Percentiles rank a stretch among this genome's conserved stretches.
Evolutionary conservation across 2,797 vertebrate species (phyloP).

Genomic region (Salmo trutta): DNA sequence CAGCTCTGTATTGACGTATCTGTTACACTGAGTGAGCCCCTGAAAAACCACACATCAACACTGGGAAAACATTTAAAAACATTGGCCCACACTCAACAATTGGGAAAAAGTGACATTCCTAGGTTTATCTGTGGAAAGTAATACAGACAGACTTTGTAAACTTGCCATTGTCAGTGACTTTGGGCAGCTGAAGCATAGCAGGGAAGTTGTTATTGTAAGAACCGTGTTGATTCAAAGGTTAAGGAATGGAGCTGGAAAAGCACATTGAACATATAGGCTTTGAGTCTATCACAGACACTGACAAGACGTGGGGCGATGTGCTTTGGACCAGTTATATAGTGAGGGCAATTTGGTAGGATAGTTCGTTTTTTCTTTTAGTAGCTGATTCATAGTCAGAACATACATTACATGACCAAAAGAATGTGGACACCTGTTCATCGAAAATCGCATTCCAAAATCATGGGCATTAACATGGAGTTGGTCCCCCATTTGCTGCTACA

Average conservation of each 20-base stretch:
- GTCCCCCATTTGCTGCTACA: too few relatives aligned
- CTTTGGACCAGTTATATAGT: too few relatives aligned
- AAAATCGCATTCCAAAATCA: too few relatives aligned
- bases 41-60: slow-evolving; percentile 26
- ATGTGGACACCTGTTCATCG: too few relatives aligned
- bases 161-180: slow-evolving; percentile 28
- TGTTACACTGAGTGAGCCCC: slow-evolving; percentile 44
- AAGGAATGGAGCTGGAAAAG: not conserved
- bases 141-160: slow-evolving; percentile 24
- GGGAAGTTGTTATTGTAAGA: not conserved
- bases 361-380: too few relatives aligned
- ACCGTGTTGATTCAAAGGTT: not conserved
- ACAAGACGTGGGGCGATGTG: too few relatives aligned
- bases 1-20: slow-evolving; percentile 50
- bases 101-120: slow-evolving; percentile 25
- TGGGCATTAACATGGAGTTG: too few relatives aligned
- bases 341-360: too few relatives aligned
- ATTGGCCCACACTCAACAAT: slow-evolving; percentile 32
- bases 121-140: slow-evolving; percentile 18
- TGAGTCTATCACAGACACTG: too few relatives aligned
- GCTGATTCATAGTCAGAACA: too few relatives aligned
- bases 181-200: slow-evolving; percentile 17
- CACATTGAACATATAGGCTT: not conserved
- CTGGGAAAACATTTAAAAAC: slow-evolving; percentile 46
- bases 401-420: too few relatives aligned